phyloP scores from a whole-genome alignment of 1,140 invertebrate species.

The Cyclargus thomasi region DNA sequence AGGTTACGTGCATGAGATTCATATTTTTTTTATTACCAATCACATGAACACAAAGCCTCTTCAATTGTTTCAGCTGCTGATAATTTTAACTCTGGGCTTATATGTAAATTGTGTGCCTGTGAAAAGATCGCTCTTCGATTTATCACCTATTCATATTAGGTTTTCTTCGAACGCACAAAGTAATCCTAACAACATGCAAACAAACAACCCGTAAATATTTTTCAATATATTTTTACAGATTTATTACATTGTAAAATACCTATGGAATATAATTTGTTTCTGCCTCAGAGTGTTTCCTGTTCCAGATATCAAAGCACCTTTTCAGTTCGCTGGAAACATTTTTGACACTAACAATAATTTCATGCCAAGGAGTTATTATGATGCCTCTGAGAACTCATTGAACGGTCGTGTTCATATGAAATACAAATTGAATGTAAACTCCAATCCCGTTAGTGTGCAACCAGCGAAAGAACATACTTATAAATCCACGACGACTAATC shows the following conservation, averaged over 20 bases:
- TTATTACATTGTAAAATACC: not conserved
- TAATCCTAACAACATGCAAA: not conserved
- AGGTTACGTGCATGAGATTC: no score
- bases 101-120: not conserved
- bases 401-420: not conserved
- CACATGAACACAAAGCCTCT: not conserved
- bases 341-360: not conserved
- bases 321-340: not conserved
- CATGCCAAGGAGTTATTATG: not conserved
- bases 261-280: not conserved
- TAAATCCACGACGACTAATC: not conserved
- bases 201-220: not conserved
- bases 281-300: not conserved
- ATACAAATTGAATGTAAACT: not conserved
- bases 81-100: not conserved
- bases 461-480: not conserved
- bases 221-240: not conserved
- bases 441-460: not conserved
- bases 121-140: not conserved
- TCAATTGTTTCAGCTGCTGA: not conserved
- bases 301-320: conserved; percentile 1
- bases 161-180: not conserved
- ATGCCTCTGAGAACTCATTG: not conserved
- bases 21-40: no score
- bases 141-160: not conserved